phyloP scores from a whole-genome alignment of 2,888 invertebrate species.

The Pomacea canaliculata region DNA sequence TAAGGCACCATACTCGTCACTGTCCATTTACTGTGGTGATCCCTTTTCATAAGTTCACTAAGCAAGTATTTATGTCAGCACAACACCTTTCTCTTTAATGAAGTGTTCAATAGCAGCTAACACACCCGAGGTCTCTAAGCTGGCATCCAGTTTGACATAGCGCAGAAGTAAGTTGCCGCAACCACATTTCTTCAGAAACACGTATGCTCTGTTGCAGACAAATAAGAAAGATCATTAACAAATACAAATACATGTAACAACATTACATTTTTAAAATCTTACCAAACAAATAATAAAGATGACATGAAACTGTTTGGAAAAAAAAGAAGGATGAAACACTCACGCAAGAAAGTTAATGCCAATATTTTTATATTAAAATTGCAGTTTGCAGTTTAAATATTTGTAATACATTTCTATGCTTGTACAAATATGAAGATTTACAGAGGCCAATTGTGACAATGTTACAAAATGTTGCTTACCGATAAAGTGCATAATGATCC shows the following conservation, averaged over 20 bases:
- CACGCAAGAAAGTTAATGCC: background rate
- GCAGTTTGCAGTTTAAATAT: no score
- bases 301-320: background rate
- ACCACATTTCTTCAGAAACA: constrained; percentile 53
- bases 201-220: constrained; percentile 43
- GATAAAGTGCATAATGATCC: constrained; percentile 65
- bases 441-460: no score
- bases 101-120: constrained; percentile 51
- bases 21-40: no score
- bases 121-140: constrained; percentile 46
- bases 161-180: constrained; percentile 54
- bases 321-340: background rate
- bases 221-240: background rate
- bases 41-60: no score
- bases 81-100: constrained; percentile 36
- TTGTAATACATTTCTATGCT: no score
- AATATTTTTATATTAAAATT: no score
- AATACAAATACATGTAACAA: no score
- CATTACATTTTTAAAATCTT: background rate
- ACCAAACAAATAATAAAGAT: background rate
- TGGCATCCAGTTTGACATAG: constrained; percentile 52
- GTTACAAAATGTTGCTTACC: constrained; percentile 41
- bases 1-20: no score
- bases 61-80: no score
- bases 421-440: no score